Evolutionary conservation across 1,140 invertebrate species (phyloP).

Genomic region (Lordiphosa clarofinis): DNA sequence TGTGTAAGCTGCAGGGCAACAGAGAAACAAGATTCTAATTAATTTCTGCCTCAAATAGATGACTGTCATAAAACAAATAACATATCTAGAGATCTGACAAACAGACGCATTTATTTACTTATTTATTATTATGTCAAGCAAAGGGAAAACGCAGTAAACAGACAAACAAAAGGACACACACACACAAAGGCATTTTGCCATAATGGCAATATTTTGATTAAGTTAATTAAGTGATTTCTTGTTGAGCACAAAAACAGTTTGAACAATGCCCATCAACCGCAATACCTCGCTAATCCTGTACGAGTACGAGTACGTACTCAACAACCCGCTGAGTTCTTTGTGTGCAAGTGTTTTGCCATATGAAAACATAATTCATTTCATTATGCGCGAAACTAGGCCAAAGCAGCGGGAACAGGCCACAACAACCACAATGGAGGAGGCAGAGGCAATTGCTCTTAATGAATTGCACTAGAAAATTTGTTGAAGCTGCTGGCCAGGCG

Average conservation of each 20-base stretch:
- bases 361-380: conserved; percentile 65
- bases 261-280: conserved; percentile 52
- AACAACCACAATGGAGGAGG: conserved; percentile 21
- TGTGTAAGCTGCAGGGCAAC: conserved; percentile 37
- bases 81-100: conserved; percentile 15
- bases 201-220: conserved; percentile 75
- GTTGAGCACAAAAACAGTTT: conserved; percentile 19
- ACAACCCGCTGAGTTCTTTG: conserved; percentile 59
- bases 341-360: conserved; percentile 49
- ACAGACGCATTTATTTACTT: conserved; percentile 46
- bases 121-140: conserved; percentile 26
- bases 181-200: conserved; percentile 22
- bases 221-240: conserved; percentile 73
- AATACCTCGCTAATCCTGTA: background rate
- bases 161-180: conserved; percentile 40
- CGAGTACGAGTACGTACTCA: conserved; percentile 20
- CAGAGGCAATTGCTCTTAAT: conserved; percentile 56
- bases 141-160: conserved; percentile 43
- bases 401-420: conserved; percentile 30
- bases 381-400: conserved; percentile 64
- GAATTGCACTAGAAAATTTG: conserved; percentile 61
- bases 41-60: conserved; percentile 59
- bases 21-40: conserved; percentile 60
- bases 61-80: conserved; percentile 71
- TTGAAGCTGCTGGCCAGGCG: conserved; percentile 46